Evolutionary conservation across 1,140 invertebrate genomes (phyloP).

Genomic region (Trichonephila inaurata): DNA sequence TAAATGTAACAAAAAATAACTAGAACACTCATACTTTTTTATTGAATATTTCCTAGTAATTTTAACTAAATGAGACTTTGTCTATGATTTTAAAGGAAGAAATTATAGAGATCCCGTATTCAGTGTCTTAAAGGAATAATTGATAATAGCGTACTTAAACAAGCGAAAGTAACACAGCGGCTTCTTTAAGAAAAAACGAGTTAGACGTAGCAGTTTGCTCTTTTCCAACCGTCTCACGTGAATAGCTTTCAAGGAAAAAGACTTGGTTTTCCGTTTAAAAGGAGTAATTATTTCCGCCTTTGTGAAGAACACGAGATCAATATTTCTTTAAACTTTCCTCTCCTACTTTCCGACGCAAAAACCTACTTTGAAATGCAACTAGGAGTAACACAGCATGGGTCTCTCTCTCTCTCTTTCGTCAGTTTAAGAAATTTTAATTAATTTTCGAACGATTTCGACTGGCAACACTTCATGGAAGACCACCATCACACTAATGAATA

Average conservation of each 20-base stretch:
- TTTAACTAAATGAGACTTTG: background rate
- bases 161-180: background rate
- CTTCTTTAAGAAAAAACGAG: background rate
- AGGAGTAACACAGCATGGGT: background rate
- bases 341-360: background rate
- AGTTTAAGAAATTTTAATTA: background rate
- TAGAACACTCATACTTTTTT: background rate
- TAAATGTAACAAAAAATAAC: background rate
- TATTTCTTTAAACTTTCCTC: background rate
- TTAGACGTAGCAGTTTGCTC: background rate
- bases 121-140: background rate
- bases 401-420: background rate
- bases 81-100: background rate
- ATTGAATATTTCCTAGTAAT: background rate
- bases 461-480: background rate
- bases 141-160: background rate
- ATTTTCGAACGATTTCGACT: background rate
- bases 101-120: background rate
- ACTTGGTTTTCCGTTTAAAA: background rate
- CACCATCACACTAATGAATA: background rate
- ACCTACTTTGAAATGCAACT: background rate
- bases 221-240: background rate
- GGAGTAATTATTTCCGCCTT: constrained; percentile 10
- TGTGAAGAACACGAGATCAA: background rate
- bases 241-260: background rate